phyloP scores from a whole-genome alignment of 23 tunicate genomes.

The Clavelina lepadiformis region DNA sequence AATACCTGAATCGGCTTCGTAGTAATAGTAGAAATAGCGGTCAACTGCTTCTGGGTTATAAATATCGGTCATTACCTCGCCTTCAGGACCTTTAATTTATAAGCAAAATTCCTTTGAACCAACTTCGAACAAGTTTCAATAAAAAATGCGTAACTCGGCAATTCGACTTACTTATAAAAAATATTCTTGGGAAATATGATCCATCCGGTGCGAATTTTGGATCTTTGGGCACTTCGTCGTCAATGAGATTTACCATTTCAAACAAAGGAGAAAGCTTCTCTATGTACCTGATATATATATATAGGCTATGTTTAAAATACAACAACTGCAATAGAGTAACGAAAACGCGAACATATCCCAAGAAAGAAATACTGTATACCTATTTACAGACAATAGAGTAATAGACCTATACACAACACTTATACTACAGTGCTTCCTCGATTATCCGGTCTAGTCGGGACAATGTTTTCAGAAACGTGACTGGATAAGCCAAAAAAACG shows the following conservation, averaged over 20 bases:
- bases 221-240: slow-evolving; percentile 51
- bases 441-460: no score
- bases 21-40: slow-evolving; percentile 27
- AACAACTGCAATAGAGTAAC: neutral
- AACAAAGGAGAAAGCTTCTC: slow-evolving; percentile 33
- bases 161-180: slow-evolving; percentile 34
- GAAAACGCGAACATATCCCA: neutral
- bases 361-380: no score
- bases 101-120: neutral
- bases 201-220: slow-evolving; percentile 52
- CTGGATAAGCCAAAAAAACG: no score
- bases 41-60: slow-evolving; percentile 24
- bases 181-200: slow-evolving; percentile 38
- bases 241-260: slow-evolving; percentile 62
- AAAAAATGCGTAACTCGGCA: neutral
- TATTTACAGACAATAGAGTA: no score
- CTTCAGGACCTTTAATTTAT: slow-evolving; percentile 63
- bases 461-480: no score
- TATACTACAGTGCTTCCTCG: neutral
- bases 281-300: slow-evolving; percentile 8
- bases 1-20: slow-evolving; percentile 46
- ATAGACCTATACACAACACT: neutral
- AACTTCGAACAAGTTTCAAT: neutral
- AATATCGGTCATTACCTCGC: slow-evolving; percentile 41
- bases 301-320: neutral